A percentile compares a stretch with the other conserved stretches of the same genome.
phyloP scores from a whole-genome alignment of 2,797 vertebrate species.

The Falco biarmicus region DNA sequence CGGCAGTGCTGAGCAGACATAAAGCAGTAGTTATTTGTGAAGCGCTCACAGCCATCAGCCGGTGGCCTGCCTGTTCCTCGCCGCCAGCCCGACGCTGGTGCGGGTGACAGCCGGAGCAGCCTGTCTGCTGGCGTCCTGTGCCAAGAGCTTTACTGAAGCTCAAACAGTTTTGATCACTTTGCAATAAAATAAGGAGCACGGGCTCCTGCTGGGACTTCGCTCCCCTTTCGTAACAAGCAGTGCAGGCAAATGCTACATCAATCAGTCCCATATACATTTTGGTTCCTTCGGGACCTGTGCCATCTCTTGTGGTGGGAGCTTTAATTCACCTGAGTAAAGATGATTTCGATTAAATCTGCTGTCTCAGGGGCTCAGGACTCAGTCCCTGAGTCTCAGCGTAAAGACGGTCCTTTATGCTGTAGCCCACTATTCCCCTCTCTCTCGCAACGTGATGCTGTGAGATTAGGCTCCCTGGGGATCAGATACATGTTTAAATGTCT shows the following conservation, averaged over 20 bases:
- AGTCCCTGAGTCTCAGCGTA: not conserved
- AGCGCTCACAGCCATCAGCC: no score
- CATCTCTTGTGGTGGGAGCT: not conserved
- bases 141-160: not conserved
- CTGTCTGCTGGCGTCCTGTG: not conserved
- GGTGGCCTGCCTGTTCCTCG: not conserved
- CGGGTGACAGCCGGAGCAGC: not conserved
- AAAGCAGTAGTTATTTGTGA: not conserved
- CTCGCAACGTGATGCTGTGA: rapidly evolving
- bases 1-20: not conserved
- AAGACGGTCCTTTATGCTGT: not conserved
- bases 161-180: not conserved
- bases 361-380: not conserved
- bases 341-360: not conserved
- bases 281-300: not conserved
- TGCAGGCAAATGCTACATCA: not conserved
- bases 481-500: not conserved
- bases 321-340: not conserved
- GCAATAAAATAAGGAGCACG: not conserved
- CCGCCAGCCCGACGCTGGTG: not conserved
- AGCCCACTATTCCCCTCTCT: not conserved
- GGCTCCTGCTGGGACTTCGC: not conserved
- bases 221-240: not conserved
- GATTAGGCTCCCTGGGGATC: not conserved
- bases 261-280: not conserved